phyloP scores from a whole-genome alignment of 1,140 invertebrate genomes.

The Diorhabda carinulata region DNA sequence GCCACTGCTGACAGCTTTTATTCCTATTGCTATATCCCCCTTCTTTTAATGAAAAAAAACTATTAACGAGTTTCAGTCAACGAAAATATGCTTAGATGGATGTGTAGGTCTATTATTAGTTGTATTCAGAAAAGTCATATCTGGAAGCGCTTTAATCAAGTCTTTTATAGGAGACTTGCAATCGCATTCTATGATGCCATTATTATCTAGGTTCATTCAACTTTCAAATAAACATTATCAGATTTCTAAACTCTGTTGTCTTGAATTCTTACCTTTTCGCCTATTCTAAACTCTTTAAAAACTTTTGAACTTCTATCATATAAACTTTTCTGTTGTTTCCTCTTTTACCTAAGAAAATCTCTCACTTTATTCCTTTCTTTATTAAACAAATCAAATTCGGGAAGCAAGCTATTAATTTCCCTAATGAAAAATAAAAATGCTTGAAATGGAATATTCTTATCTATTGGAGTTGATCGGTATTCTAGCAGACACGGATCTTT shows the following conservation, averaged over 20 bases:
- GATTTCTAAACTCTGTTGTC: neutral
- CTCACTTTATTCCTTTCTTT: no score
- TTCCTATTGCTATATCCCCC: no score
- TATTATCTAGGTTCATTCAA: neutral
- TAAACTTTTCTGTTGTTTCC: no score
- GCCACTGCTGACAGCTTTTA: no score
- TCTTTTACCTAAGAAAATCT: no score
- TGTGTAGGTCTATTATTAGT: conserved; percentile 1
- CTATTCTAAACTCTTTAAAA: neutral
- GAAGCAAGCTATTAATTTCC: no score
- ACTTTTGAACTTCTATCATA: no score
- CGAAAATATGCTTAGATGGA: neutral
- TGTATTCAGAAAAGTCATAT: neutral
- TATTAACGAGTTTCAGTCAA: no score
- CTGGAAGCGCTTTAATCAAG: neutral
- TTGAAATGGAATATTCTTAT: no score
- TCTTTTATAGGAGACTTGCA: neutral
- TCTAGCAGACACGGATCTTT: neutral
- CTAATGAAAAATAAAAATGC: no score
- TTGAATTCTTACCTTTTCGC: conserved; percentile 1
- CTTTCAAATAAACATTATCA: neutral
- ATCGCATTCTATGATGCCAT: neutral
- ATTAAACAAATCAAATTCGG: no score
- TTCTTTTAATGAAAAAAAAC: no score
- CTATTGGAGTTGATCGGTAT: neutral